Base-by-base conservation (phyloP, 2,888 invertebrate genomes). In the Drosophila nigricruria region DNA sequence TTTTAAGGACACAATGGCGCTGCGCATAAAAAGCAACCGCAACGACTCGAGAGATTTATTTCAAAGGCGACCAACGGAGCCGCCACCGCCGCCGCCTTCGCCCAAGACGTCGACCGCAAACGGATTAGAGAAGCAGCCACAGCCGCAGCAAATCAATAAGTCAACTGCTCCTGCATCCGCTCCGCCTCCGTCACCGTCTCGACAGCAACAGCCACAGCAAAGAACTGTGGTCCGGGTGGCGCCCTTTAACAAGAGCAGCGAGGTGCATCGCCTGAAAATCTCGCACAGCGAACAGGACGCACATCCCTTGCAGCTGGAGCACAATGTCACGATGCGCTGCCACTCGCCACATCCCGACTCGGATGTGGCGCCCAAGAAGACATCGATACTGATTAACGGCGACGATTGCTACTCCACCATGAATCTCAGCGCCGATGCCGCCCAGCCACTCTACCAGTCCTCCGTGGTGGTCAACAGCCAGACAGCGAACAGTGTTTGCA, bases 1-100 rank as follows among this genome's bases (percentile, higher is more conserved):
- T 88, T 90, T 94, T 93, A 93, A 96, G 91, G 97, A 97, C 92
- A 97, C 97, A 30, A 97, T 97, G 96, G 96, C 97, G 27, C 93
- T 97, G 82, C 94, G 97, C 80, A 94, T 95, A 60, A 95, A 95
- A 92, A 93, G 93, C 77, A 93, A 93, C 86, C 94, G 95, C 90
- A 94, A 94, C 43, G 94, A 95, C 91, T 94, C 95, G 25, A 94
- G 95, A 90, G 94, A 95, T 92, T 94, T 95, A 72, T 96, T 96
- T 92, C 92, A 87, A 87, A 79, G 86, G 79, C 88, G 94, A 70
- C 94, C 94, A 20, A 92, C 91, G 63, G 93, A 93, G 68, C 92
- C 92, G 32, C 92, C 92, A n/a, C 92, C 92, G 32, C 92, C 92
- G 36, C 94, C 94, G 10, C 94, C 94, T 16, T 94, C 94, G 32